Base-by-base conservation (phyloP, 1,140 invertebrate genomes). In the Macrosteles quadrilineatus region DNA sequence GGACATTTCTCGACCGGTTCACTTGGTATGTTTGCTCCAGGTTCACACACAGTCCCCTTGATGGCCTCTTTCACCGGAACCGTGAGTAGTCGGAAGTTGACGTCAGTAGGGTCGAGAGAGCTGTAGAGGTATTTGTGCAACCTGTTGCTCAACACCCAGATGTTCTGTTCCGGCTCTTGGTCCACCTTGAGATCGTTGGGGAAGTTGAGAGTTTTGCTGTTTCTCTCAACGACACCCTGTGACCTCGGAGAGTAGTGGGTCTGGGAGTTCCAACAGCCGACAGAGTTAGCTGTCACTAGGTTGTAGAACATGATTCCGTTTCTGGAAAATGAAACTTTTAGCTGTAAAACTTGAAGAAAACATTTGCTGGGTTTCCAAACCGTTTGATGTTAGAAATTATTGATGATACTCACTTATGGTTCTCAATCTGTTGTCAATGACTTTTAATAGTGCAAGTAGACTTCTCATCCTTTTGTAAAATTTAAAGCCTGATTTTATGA, bases 141-240 rank as follows among this genome's bases (percentile, higher is more conserved):
- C 12, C 83, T 81, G 77, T 93, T 93, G 1, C 89, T 88, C 69
- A 93, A 82, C 0, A 92, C 80, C 91, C 91, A 94, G 2, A 93
- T 82, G 69, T 82, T 88, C 69, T 91, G 88, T 21, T 84, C 82
- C 1, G 40, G 40, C 53, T 89, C 88, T 40, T 87, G 83, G 74
- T 93, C 91, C 0, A 92, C 80, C 80, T 88, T 89, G 31, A 94
- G 78, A 74, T 94, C 91, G 74, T 94, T 93, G 0, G 91, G 91
- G 75, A 93, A 94, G 14, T 89, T 80, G 6, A 93, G 77, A 0
- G 87, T 86, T 6, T 83, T 80, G 1, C 82, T 81, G 73, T 87
- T 85, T 3, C 79, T 76, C 0, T 87, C 86, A 1, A 91, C 78
- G 0, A 90, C 81, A 0, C 86, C 86, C 40, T 86, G 79, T 75